These are phyloP conservation scores for Cyclopterus lumpus DNA, from an alignment of 2,797 vertebrate genomes.

Conservation along the genomic window DNA sequence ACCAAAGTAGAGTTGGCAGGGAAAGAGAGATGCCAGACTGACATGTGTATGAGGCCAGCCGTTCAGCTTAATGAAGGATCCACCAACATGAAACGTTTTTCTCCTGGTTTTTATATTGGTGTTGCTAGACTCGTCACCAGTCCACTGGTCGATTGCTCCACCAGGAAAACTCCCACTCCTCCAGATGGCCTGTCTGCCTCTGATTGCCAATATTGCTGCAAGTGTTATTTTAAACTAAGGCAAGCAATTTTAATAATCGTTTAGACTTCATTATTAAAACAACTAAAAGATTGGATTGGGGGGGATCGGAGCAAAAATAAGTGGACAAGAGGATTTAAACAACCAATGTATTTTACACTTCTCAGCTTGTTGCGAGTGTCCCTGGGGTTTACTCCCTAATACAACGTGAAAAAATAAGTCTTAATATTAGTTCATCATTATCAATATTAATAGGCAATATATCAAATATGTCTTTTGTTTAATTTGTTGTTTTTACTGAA, in stretches of 20 bases:
- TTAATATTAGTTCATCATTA: no score
- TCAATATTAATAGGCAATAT: neutral
- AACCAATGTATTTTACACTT: no score
- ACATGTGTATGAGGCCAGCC: conserved; percentile 51
- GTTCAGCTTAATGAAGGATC: conserved; percentile 32
- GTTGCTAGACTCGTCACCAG: conserved; percentile 56
- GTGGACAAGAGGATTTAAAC: no score
- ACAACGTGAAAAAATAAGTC: neutral
- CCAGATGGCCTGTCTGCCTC: conserved; percentile 72
- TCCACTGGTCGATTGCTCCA: conserved; percentile 48
- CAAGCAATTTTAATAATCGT: conserved; percentile 9
- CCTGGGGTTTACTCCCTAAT: neutral
- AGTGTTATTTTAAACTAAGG: conserved; percentile 47
- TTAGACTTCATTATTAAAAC: conserved; percentile 16
- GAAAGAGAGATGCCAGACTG: neutral
- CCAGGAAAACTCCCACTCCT: conserved; percentile 71
- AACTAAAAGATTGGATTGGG: neutral
- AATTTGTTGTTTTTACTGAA: conserved; percentile 6
- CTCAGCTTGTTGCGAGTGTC: conserved; percentile 3
- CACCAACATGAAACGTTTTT: conserved; percentile 30
- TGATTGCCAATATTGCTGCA: conserved; percentile 54
- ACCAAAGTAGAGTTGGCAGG: conserved; percentile 20
- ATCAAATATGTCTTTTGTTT: neutral
- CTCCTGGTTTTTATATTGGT: conserved; percentile 37
- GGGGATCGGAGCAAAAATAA: no score